Base-by-base conservation (phyloP, 1,140 invertebrate species). In the Nebria ingens region DNA sequence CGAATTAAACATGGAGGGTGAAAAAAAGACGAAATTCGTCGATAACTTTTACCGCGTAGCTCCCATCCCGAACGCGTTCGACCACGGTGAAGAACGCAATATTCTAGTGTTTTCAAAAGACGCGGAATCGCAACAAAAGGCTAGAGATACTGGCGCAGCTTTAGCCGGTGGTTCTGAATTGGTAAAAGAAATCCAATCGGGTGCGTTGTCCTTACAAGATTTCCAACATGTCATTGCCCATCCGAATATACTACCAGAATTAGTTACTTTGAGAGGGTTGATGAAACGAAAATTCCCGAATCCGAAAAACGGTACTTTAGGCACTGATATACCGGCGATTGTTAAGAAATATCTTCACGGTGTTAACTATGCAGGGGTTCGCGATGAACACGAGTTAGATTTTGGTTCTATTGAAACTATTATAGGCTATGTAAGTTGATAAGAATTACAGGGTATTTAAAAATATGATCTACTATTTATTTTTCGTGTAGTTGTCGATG, bases 231-330 rank as follows among this genome's bases (percentile, higher is more conserved):
- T 89, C 1, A 69, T 92, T 29, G 84, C 86, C 2, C 85, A 91
- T 75, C 81, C 86, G 2, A 80, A 84, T 64, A 87, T 92, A 56
- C 65, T 91, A 55, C 76, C 85, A 0, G 88, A 92, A 50, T 65
- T 92, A 21, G 74, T 87, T 1, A 71, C 77, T 0, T 73, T 92
- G 45, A 74, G 86, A 62, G 87, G 87, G 19, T 64, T 91, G 11
- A 72, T 93, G 72, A 89, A 84, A 61, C 81, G 71, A 54, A 81
- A 80, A 61, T 91, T 88, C 73, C 89, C 90, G 0, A 84, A 74
- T 61, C 64, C 79, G 0, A 80, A 77, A 64, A 62, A 58, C 57
- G 86, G 86, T 70, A 88, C 84, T n/a, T 60, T 91, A 22, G 78
- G 80, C 52, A 50, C 68, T 2, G 75, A 91, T 69, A 68, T 91